Evolutionary conservation across 2,113 vertebrate species (phyloP), one percentile per base, ranked within the genome.

Genomic region (Brachyhypopomus occidentalis): DNA sequence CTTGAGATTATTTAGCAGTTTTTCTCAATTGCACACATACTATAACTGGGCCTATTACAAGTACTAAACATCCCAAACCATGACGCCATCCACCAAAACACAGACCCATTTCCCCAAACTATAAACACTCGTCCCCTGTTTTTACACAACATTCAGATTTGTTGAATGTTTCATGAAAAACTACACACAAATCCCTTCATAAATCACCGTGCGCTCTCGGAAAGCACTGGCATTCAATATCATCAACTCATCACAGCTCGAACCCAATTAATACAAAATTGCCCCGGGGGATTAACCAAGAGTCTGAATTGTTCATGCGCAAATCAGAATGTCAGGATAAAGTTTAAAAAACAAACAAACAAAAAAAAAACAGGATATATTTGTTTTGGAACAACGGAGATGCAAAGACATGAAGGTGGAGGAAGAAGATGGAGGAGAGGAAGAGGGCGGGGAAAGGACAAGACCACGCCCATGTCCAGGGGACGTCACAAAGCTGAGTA

Each of bases 161-260:
- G 58, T 22, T n/a, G n/a, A 60, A 60, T 22, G 45, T 52, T 52
- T 52, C 12, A 11, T 52, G 45, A 52, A 14, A 52, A 52, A 52
- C 45, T n/a, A 60, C 19, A n/a, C 3, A 45, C 4, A 72, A 72
- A 72, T 80, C 78, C 56, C 69, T 80, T 72, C 78, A 62, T 48
- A 27, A 19, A 23, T 80, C 55, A 80, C 77, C 27, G 7, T 55
- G 77, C 58, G 77, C 25, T 78, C 64, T 64, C 62, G 36, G 36
- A 52, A 52, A 63, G 23, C 71, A 72, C 41, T 56, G 17, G 16
- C 70, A 73, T 23, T 79, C 27, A 48, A 2, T 52, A 6, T 48
- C 25, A 38, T 58, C 9, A 52, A 11, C 9, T 14, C 45, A 11
- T 14, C 45, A 11, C 7, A 52, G 8, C 45, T 52, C 2, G 45